phyloP scores from a whole-genome alignment of 2,888 invertebrate genomes.

The Noctua pronuba region DNA sequence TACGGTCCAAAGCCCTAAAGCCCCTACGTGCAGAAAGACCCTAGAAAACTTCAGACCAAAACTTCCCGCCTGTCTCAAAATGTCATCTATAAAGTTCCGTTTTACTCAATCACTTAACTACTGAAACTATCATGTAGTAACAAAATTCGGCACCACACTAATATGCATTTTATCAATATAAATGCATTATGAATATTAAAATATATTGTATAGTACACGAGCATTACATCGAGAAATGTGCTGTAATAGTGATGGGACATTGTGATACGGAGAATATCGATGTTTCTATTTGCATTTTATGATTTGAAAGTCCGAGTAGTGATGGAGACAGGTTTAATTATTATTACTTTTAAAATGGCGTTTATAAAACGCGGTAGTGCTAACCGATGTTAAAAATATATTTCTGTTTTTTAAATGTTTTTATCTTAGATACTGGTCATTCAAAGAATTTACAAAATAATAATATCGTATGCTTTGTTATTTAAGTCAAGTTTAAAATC shows the following conservation, averaged over 20 bases:
- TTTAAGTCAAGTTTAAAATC: background rate
- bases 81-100: background rate
- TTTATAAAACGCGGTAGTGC: no score
- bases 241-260: constrained; percentile 30
- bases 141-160: constrained; percentile 17
- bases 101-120: constrained; percentile 3
- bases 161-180: constrained; percentile 40
- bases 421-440: background rate
- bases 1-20: background rate
- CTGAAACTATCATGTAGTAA: background rate
- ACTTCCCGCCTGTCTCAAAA: background rate
- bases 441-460: background rate
- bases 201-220: constrained; percentile 46
- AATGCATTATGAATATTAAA: constrained; percentile 62
- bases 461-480: background rate
- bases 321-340: background rate
- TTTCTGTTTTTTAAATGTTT: no score
- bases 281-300: background rate
- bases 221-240: constrained; percentile 39
- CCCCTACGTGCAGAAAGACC: no score
- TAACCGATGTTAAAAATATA: no score
- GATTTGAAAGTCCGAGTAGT: background rate
- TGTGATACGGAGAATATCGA: constrained; percentile 21
- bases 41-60: background rate
- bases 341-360: background rate